Evolutionary conservation across 2,888 invertebrate species (phyloP), one percentile per base, ranked within the genome.

Genomic region (Ichneumoninae sp.): DNA sequence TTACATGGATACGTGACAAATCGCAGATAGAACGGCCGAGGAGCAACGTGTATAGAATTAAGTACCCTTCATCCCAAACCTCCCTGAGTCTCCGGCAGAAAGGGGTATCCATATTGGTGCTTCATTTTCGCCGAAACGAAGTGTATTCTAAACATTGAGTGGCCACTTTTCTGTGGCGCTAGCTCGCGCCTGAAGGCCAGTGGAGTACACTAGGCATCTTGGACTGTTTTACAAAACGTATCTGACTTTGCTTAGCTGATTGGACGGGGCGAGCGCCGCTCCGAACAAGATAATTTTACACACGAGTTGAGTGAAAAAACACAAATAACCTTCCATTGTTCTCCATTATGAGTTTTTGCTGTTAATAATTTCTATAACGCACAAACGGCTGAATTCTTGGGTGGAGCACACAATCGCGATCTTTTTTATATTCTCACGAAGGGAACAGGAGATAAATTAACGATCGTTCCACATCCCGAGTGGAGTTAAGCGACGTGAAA

Each of bases 121-220:
- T 76, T 83, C 77, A 76, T 81, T 82, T 81, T 71, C 40, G 47
- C 26, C 22, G 54, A 73, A 63, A 79, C 74, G 65, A 77, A 68
- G 83, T 47, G 16, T 47, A 71, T 76, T 84, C 86, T 83, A 88
- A 88, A 88, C 88, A 88, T 88, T 87, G 86, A 86, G 82, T 69
- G 83, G 80, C 87, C 88, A 87, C 84, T 87, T 89, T 87, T 87
- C 85, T 87, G 10, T 40, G 22, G 16, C 40, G 30, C 50, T 52
- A 10, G 47, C 50, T 40, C 50, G 40, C 52, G 50, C 54, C 4
- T 44, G 54, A 30, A 22, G 60, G 10, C 69, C 44, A 7, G 36
- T 7, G 70, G 44, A 73, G 19, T 50, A 36, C 54, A 22, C 10
- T 69, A 47, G 68, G 40, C 50, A 30, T 13, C 26, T 33, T 19